These are phyloP conservation scores for Hydrolagus affinis DNA, from an alignment of 2,113 vertebrate species.

Conservation along the genomic window DNA sequence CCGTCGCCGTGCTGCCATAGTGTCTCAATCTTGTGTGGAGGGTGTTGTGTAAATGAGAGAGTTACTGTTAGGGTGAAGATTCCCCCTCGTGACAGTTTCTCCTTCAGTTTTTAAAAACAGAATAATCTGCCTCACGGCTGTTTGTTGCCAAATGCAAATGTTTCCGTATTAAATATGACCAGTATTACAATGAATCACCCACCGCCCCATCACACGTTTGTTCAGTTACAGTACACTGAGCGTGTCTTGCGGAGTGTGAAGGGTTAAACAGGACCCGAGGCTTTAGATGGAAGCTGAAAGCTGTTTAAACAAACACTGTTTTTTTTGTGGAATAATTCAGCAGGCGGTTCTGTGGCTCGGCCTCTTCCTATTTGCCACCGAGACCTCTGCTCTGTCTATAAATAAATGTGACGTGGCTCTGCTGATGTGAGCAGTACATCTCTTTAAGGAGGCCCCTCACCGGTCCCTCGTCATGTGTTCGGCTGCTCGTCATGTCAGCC, in stretches of 20 bases:
- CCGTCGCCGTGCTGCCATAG: neutral
- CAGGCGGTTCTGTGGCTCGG: neutral
- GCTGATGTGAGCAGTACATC: neutral
- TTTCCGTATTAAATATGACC: too few species aligned
- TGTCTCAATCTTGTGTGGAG: too few species aligned
- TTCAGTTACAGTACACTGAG: too few species aligned
- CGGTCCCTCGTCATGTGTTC: neutral
- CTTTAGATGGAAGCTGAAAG: neutral
- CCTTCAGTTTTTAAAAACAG: neutral
- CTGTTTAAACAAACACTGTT: neutral
- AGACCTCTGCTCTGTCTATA: neutral
- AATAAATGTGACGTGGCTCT: slow-evolving; percentile 16
- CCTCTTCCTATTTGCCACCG: neutral
- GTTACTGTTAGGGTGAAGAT: neutral
- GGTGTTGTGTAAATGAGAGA: too few species aligned
- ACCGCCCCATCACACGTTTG: too few species aligned
- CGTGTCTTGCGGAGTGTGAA: too few species aligned
- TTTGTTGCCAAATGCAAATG: neutral
- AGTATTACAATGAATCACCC: too few species aligned
- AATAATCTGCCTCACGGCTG: neutral
- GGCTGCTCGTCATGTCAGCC: neutral
- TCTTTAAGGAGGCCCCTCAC: neutral
- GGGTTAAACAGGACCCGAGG: too few species aligned
- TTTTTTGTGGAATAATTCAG: neutral
- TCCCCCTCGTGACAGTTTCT: neutral